These are phyloP conservation scores for Mechanitis messenoides DNA, from an alignment of 2,888 invertebrate genomes.

Conservation along the genomic window DNA sequence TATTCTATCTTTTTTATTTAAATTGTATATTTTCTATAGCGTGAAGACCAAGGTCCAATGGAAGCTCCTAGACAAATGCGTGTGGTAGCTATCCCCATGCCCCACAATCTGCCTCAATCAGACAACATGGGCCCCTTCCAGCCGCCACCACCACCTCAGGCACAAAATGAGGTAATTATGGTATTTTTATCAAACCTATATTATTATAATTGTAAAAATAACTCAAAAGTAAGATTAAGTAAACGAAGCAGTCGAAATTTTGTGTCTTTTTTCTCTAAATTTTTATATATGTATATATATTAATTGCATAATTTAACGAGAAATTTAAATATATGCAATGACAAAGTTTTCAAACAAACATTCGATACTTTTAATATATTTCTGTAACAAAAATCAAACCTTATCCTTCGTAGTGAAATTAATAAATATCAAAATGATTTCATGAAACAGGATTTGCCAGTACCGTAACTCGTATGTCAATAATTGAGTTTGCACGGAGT, in stretches of 20 bases:
- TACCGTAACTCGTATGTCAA: constrained; percentile 29
- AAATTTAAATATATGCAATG: too few species aligned
- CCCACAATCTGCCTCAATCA: constrained; percentile 53
- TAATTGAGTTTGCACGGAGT: constrained; percentile 27
- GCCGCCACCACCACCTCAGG: constrained; percentile 58
- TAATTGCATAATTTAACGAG: too few species aligned
- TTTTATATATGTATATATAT: too few species aligned
- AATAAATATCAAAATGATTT: constrained; percentile 3
- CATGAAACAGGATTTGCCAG: constrained; percentile 21
- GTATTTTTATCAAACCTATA: neutral
- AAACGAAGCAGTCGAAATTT: too few species aligned
- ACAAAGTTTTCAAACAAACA: too few species aligned
- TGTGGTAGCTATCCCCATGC: constrained; percentile 66
- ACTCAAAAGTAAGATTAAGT: too few species aligned
- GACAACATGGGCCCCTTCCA: constrained; percentile 54
- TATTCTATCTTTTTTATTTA: too few species aligned
- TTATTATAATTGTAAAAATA: too few species aligned
- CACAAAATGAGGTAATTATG: constrained; percentile 54
- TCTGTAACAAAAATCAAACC: too few species aligned
- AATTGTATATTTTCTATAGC: constrained; percentile 16
- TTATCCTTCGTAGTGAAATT: too few species aligned
- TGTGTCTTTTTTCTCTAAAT: too few species aligned
- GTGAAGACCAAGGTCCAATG: constrained; percentile 61
- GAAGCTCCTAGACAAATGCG: constrained; percentile 63
- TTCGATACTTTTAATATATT: too few species aligned